A percentile compares a stretch with the other conserved stretches of the same genome.
These are phyloP conservation scores for Rhynchomys soricoides DNA, from an alignment of 2,113 vertebrate genomes.

Conservation along the genomic window DNA sequence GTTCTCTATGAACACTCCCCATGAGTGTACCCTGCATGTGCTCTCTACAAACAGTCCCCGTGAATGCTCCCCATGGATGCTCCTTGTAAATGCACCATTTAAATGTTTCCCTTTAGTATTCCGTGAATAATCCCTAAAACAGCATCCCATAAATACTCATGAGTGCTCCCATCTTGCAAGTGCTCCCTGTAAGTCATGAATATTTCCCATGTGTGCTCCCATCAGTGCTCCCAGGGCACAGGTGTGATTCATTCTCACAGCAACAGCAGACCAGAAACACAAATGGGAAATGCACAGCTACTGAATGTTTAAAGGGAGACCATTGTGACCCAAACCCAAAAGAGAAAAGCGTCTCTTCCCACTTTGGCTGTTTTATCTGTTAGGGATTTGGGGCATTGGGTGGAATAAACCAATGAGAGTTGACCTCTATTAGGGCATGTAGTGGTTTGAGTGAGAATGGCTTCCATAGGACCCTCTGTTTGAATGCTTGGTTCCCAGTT, in stretches of 20 bases:
- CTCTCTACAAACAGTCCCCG: too few species aligned
- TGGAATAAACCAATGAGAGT: not conserved
- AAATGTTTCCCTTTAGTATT: not conserved
- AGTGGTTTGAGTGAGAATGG: not conserved
- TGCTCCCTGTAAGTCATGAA: not conserved
- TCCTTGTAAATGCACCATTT: not conserved
- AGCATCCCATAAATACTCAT: not conserved
- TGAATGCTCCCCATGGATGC: not conserved
- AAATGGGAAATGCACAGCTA: not conserved
- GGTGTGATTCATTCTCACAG: fast-evolving
- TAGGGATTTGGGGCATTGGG: not conserved
- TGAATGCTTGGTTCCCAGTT: not conserved
- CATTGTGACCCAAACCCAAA: not conserved
- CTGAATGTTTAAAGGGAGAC: not conserved
- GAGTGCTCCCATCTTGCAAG: not conserved
- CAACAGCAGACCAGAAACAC: not conserved
- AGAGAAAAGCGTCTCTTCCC: not conserved
- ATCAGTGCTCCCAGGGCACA: not conserved
- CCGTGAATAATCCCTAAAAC: not conserved
- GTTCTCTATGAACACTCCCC: not conserved
- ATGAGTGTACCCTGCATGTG: not conserved
- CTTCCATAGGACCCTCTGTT: not conserved
- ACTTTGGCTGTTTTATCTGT: not conserved
- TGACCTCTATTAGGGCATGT: not conserved
- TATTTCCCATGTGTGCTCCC: not conserved